Conservation (phyloP, 2,888 invertebrate genomes). For the Leptopilina drosophilae region DNA sequence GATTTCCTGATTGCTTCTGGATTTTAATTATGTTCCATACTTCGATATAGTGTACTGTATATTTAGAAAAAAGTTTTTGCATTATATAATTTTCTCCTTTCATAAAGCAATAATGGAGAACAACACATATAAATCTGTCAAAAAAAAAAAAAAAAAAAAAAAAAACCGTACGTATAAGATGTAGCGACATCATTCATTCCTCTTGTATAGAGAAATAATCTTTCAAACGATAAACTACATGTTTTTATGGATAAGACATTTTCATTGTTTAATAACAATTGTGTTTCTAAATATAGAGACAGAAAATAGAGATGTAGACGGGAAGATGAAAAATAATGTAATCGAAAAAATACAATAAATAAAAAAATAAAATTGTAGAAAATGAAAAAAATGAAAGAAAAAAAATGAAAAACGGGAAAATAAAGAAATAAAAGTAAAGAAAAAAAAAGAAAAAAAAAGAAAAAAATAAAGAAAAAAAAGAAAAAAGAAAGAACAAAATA, state of each 20-base stretch:
- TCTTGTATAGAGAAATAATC: not conserved
- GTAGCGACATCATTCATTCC: conserved; percentile 2
- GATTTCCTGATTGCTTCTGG: conserved; percentile 1
- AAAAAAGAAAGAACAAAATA: no score
- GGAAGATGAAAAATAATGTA: not conserved
- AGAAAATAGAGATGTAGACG: no score
- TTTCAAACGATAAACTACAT: not conserved
- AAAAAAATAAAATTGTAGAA: no score
- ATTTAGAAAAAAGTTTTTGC: not conserved
- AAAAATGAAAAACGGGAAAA: no score
- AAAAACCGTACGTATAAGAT: not conserved
- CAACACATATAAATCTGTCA: conserved; percentile 7
- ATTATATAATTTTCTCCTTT: conserved; percentile 6
- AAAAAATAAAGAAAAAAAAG: no score
- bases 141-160: not conserved
- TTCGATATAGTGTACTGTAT: not conserved
- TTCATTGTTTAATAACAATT: conserved; percentile 1
- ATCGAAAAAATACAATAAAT: not conserved
- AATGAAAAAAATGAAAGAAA: no score
- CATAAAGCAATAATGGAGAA: not conserved
- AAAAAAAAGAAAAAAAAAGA: no score
- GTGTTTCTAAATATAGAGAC: no score
- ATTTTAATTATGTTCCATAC: not conserved
- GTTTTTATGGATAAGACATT: conserved; percentile 11
- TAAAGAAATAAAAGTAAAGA: no score